A percentile compares a stretch with the other conserved stretches of the same genome.
Evolutionary conservation across 2,888 invertebrate genomes (phyloP).

Genomic region (Noctua pronuba): DNA sequence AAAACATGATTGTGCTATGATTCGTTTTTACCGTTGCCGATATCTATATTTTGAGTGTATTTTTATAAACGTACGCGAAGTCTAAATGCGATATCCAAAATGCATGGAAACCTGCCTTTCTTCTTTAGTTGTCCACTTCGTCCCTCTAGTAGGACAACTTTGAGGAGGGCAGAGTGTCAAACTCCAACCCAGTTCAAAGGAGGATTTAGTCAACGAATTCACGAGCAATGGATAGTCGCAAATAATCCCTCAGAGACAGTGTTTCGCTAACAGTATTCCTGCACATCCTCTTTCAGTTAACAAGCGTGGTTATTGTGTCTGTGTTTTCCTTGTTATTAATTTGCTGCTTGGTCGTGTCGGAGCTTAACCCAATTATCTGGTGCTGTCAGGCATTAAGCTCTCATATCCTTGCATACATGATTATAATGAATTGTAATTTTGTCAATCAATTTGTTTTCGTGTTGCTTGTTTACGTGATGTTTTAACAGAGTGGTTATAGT

Average conservation of each 20-base stretch:
- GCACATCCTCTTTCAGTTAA: slow-evolving; percentile 10
- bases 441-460: slow-evolving; percentile 12
- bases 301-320: slow-evolving; percentile 12
- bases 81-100: neutral
- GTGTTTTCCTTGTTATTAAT: slow-evolving; percentile 50
- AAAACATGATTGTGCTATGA: neutral
- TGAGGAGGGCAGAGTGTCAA: neutral
- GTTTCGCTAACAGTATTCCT: slow-evolving; percentile 13
- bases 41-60: neutral
- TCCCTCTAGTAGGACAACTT: neutral
- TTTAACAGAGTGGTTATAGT: neutral
- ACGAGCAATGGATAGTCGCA: neutral
- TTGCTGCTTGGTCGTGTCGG: slow-evolving; percentile 32
- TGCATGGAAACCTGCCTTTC: neutral
- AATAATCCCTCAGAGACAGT: slow-evolving; percentile 27
- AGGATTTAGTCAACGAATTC: neutral
- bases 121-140: neutral
- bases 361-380: slow-evolving; percentile 56
- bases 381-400: slow-evolving; percentile 31
- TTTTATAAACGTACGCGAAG: neutral
- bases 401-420: slow-evolving; percentile 23
- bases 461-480: neutral
- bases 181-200: neutral
- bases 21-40: neutral
- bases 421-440: slow-evolving; percentile 43